Evolutionary conservation across 2,888 invertebrate genomes (phyloP), one percentile per base, ranked within the genome.

Genomic region (Diarsia rubi): DNA sequence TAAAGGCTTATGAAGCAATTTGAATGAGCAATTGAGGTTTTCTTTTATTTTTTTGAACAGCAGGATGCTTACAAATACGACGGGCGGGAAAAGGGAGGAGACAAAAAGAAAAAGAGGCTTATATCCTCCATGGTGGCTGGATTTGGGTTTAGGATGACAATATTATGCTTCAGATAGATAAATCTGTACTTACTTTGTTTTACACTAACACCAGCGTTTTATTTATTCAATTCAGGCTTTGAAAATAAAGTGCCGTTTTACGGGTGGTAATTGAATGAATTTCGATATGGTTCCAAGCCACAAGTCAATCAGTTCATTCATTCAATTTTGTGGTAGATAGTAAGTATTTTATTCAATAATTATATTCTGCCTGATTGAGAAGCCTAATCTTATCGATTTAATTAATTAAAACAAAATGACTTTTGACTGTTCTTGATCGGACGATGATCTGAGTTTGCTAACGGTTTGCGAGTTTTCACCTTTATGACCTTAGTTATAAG

Each of bases 11-110:
- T 70, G 67, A 68, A 81, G 68, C 68, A 68, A 81, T 81, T 81
- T 68, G 67, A 84, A 84, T 81, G 65, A 59, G 76, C 82, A 81
- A 84, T 84, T 71, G 82, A 70, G 81, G 69, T 57, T 81, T 62
- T 24, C 64, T 75, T 81, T 84, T 70, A 69, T 84, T 75, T 81
- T 79, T 81, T 81, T 64, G 64, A 80, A 81, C 82, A 81, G 70
- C 65, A 81, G 68, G 57, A 70, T 75, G 65, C 85, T 81, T 71
- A 71, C 65, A 81, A 84, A 75, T 70, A 54, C 82, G 57, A n/a
- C 60, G 54, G 62, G 82, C 44, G 76, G 68, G 68, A 68, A 80
- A 75, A 42, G 57, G 64, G 27, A 44, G 66, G 63, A 64, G 44
- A 45, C 62, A 69, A 69, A 80, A 63, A 65, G 47, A 79, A 69